Percentiles rank a stretch among this genome's conserved stretches.
Evolutionary conservation across 2,888 invertebrate genomes (phyloP).

Genomic region (Drosophila falleni): DNA sequence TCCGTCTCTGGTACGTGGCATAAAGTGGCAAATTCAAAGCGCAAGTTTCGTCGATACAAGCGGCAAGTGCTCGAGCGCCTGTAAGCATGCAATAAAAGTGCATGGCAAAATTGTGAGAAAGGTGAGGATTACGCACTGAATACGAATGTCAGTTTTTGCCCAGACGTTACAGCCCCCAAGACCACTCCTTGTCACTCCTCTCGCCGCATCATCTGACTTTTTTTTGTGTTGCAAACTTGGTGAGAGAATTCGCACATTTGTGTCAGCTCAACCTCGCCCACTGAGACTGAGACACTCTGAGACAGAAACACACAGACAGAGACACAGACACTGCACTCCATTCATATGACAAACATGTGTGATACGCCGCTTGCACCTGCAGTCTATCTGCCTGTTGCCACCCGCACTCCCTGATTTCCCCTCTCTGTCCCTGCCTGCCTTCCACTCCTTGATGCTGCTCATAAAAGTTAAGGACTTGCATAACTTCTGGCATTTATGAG

Average conservation of each 20-base stretch:
- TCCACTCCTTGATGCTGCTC: conserved; percentile 36
- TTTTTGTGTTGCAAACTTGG: conserved; percentile 48
- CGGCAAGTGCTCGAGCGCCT: conserved; percentile 36
- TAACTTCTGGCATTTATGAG: conserved; percentile 76
- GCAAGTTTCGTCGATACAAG: conserved; percentile 76
- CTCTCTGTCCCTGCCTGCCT: not conserved
- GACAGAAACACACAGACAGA: conserved; percentile 38
- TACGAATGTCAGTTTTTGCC: conserved; percentile 57
- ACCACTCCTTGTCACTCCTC: not conserved
- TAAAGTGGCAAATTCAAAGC: conserved; percentile 71
- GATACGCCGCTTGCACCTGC: conserved; percentile 75
- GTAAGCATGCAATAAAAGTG: conserved; percentile 73
- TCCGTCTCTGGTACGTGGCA: conserved; percentile 48
- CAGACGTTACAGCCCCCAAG: conserved; percentile 13
- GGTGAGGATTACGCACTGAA: conserved; percentile 81
- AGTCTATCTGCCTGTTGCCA: conserved; percentile 50
- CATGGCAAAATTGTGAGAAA: conserved; percentile 67
- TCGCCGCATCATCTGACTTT: conserved; percentile 22
- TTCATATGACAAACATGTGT: conserved; percentile 75
- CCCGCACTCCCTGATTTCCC: not conserved
- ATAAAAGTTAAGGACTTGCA: conserved; percentile 80
- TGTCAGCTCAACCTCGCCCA: conserved; percentile 57
- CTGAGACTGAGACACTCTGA: conserved; percentile 36
- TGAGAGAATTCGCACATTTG: conserved; percentile 63
- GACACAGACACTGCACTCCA: conserved; percentile 29